Percentiles rank a stretch among this genome's conserved stretches.
Evolutionary conservation across 1,140 invertebrate species (phyloP).

Genomic region (Euwallacea similis): DNA sequence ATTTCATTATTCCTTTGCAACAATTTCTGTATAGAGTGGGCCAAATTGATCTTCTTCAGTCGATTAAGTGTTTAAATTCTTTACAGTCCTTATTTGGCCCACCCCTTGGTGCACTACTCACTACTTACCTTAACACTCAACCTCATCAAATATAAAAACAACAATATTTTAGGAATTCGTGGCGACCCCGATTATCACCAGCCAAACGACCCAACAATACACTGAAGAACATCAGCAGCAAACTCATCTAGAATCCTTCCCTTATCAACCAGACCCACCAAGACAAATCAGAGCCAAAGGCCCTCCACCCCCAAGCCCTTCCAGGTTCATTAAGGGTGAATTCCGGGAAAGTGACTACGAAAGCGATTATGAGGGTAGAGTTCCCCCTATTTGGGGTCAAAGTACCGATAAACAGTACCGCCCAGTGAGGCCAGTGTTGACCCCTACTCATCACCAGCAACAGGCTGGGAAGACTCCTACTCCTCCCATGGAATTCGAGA

Average conservation of each 20-base stretch:
- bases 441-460: slow-evolving; percentile 54
- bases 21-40: too few species aligned
- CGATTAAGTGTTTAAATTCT: too few species aligned
- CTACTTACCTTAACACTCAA: too few species aligned
- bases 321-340: slow-evolving; percentile 70
- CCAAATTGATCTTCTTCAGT: too few species aligned
- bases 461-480: slow-evolving; percentile 55
- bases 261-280: slow-evolving; percentile 54
- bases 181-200: slow-evolving; percentile 51
- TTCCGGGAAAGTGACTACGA: slow-evolving; percentile 74
- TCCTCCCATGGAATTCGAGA: slow-evolving; percentile 62
- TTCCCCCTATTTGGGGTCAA: slow-evolving; percentile 64
- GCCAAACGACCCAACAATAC: slow-evolving; percentile 47
- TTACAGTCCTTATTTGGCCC: too few species aligned
- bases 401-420: slow-evolving; percentile 61
- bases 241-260: slow-evolving; percentile 56
- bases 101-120: too few species aligned
- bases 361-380: slow-evolving; percentile 70
- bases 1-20: too few species aligned
- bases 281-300: slow-evolving; percentile 50
- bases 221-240: slow-evolving; percentile 49
- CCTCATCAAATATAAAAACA: too few species aligned
- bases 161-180: slow-evolving; percentile 52
- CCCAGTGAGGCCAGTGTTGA: slow-evolving; percentile 62
- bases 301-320: slow-evolving; percentile 60